Base-by-base conservation (phyloP, 2,888 invertebrate genomes). In the Nomada goodeniana region DNA sequence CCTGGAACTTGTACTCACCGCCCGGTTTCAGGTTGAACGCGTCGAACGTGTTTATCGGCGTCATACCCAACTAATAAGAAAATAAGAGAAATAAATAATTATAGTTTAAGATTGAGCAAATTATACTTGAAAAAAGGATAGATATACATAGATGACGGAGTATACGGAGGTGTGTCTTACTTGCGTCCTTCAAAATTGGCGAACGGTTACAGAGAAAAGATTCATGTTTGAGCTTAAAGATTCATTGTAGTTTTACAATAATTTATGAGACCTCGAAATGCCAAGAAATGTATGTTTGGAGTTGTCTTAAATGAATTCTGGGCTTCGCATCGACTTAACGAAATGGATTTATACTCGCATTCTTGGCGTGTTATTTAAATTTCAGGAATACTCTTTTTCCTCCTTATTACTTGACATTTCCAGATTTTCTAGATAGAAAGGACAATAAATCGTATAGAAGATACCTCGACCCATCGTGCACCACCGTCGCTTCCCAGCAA, bases 1-100 rank as follows among this genome's bases (percentile, higher is more conserved):
- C 96, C 76, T 98, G 95, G 94, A 98, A 98, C 92, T 97, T 96
- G 92, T 98, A 98, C 91, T 97, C 96, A 57, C 96, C 95, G 60
- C 96, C 97, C 53, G 97, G 95, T 90, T 96, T 96, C 76, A 98
- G 94, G 92, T 98, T 97, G 94, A 98, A 98, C 0, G 96, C 97
- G 92, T 98, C 98, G 92, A 96, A 97, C 11, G 96, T 96, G 92
- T 96, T 97, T 65, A 97, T 95, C 1, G 97, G 97, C 0, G 97
- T 96, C 64, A 98, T 95, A 18, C 98, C 98, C 52, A 98, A 94
- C 94, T 95, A 23, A 52, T 15, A 0, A 15, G 4, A 50, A 47
- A 26, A 55, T 18, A 11, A 2, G 11, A 42, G 15, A 42, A 36
- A 42, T 63, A 18, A 47, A 63, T 13, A 59, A 65, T 20, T 2